A percentile compares a stretch with the other conserved stretches of the same genome.
These are phyloP conservation scores for Dicerorhinus sumatrensis DNA, from an alignment of 2,113 vertebrate species.

Conservation along the genomic window DNA sequence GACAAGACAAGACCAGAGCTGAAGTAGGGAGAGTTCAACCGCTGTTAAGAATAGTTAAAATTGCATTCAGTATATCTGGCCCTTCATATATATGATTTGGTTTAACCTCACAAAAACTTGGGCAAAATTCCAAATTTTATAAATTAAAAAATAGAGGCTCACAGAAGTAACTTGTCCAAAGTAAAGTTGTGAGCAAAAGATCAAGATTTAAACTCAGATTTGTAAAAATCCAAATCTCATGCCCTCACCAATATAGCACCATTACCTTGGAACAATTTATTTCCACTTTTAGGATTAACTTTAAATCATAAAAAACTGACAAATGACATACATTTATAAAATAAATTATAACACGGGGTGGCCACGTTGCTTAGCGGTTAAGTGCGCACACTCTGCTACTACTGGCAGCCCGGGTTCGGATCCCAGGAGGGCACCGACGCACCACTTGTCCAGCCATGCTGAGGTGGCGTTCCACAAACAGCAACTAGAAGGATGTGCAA, in stretches of 20 bases:
- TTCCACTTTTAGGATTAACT: constrained; percentile 35
- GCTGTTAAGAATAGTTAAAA: background rate
- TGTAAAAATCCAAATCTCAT: constrained; percentile 29
- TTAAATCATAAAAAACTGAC: constrained; percentile 32
- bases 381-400: no score
- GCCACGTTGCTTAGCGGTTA: no score
- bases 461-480: no score
- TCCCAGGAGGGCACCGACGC: no score
- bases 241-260: background rate
- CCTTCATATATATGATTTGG: background rate
- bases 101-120: background rate
- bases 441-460: no score
- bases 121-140: constrained; percentile 3
- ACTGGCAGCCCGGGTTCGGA: no score
- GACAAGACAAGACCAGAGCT: background rate
- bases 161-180: background rate
- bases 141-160: background rate
- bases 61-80: background rate
- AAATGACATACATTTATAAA: background rate
- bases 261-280: background rate
- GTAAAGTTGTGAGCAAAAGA: background rate
- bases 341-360: background rate
- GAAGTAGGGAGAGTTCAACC: background rate
- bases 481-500: no score
- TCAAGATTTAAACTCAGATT: constrained; percentile 16